Evolutionary conservation across 2,888 invertebrate genomes (phyloP), one percentile per base, ranked within the genome.

Genomic region (Bhutanitis thaidina): DNA sequence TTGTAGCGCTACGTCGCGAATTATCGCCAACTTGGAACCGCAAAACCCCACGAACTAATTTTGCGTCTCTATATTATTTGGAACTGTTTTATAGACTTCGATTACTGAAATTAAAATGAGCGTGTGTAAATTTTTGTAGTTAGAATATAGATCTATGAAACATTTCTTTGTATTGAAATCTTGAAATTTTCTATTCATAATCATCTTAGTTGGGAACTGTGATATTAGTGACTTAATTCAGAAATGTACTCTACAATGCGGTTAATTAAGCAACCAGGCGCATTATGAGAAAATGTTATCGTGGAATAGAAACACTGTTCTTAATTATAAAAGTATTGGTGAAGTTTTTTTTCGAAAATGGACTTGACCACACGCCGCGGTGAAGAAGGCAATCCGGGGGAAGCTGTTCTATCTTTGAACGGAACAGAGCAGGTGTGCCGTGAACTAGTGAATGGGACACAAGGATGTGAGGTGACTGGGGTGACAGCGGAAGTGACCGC

Each of bases 291-390:
- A 64, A 61, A 66, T 65, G 64, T 49, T 46, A 49, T 45, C 46
- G 43, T 36, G n/a, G 45, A 49, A 38, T n/a, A 52, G 44, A 53
- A 55, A 51, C 39, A 56, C 53, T 51, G 49, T 46, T 49, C 59
- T 48, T 52, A 52, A 55, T 52, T 54, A 46, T 43, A 58, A 58
- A 49, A 54, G 52, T 39, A 36, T 41, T 35, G 59, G 57, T 60
- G 60, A 53, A 53, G 41, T 52, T 46, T 58, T 52, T n/a, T 62
- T 61, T 69, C 59, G 69, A 82, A 80, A 67, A 89, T 89, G 89
- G 89, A 89, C 83, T 75, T 89, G 77, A 87, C 88, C 16, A 89
- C 87, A 56, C 85, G 89, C 55, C 80, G 88, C 36, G 79, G 75
- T 60, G 85, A 82, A 36, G 65, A 72, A 62, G 82, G 74, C 14